Evolutionary conservation across 2,113 vertebrate genomes (phyloP).

Genomic region (Myrmecophaga tridactyla): DNA sequence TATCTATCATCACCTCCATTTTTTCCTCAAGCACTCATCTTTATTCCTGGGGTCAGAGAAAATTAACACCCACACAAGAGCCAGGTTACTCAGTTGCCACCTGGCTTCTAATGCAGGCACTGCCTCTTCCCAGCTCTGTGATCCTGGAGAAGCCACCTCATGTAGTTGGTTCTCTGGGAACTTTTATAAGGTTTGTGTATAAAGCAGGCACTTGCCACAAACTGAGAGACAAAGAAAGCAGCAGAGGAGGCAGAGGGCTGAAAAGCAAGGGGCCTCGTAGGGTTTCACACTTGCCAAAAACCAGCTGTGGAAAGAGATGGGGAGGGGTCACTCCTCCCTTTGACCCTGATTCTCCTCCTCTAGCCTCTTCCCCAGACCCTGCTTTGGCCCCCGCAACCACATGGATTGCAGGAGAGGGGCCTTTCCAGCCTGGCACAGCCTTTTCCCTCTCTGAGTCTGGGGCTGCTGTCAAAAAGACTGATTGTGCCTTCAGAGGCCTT

Average conservation of each 20-base stretch:
- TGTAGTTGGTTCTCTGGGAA: background rate
- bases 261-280: background rate
- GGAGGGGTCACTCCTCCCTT: fast-evolving
- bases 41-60: background rate
- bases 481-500: background rate
- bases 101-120: background rate
- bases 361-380: background rate
- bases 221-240: background rate
- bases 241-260: fast-evolving
- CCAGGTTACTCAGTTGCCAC: background rate
- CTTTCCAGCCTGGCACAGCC: background rate
- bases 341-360: background rate
- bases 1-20: too few relatives aligned
- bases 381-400: background rate
- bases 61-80: background rate
- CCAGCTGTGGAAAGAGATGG: background rate
- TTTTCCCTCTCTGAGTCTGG: background rate
- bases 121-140: background rate
- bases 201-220: background rate
- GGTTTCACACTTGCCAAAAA: background rate
- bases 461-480: background rate
- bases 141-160: background rate
- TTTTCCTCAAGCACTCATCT: too few relatives aligned
- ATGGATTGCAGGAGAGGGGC: fast-evolving
- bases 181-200: background rate